Conservation (phyloP, 2,113 vertebrate species). For the Triplophysa siluroides region DNA sequence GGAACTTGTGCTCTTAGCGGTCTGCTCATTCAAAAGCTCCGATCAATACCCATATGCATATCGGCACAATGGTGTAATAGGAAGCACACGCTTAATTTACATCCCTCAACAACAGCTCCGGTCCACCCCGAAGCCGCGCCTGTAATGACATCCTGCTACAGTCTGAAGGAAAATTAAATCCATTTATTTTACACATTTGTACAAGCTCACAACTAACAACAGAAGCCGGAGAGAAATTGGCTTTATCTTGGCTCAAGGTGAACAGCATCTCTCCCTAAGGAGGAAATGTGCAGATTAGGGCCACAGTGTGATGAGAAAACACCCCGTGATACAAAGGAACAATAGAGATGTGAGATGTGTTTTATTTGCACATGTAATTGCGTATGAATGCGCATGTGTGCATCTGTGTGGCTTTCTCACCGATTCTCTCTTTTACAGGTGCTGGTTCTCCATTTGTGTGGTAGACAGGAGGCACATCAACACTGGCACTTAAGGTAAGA, state of each 20-base stretch:
- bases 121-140: constrained; percentile 14
- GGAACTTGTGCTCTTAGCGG: not conserved
- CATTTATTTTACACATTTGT: constrained; percentile 16
- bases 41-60: constrained; percentile 16
- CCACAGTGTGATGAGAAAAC: constrained; percentile 23
- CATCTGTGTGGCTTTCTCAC: not conserved
- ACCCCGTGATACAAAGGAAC: not conserved
- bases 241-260: constrained; percentile 14
- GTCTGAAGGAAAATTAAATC: constrained; percentile 31
- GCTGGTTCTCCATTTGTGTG: constrained; percentile 2
- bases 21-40: not conserved
- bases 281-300: not conserved
- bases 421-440: constrained; percentile 19
- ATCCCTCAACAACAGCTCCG: constrained; percentile 3
- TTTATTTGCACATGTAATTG: not conserved
- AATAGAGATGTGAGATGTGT: not conserved
- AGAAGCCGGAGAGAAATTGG: constrained; percentile 4
- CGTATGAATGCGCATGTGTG: constrained; percentile 29
- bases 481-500: constrained; percentile 37
- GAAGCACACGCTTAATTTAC: constrained; percentile 7
- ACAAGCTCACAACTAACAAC: constrained; percentile 3
- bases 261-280: constrained; percentile 11
- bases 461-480: constrained; percentile 6
- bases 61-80: not conserved
- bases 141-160: not conserved